These are phyloP conservation scores for Echiichthys vipera DNA, from an alignment of 2,797 vertebrate genomes.

Conservation along the genomic window DNA sequence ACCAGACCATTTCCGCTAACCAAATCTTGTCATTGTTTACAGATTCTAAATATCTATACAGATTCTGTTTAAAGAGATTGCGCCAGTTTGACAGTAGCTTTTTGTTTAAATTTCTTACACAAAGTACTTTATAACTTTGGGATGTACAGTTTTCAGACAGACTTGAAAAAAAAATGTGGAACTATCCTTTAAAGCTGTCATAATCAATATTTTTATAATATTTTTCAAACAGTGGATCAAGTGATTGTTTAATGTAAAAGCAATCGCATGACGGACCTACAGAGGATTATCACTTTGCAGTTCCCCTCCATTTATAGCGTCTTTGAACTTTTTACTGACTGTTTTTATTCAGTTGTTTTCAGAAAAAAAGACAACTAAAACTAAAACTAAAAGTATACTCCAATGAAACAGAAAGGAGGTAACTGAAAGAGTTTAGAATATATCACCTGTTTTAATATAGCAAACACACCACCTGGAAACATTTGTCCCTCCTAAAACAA, in stretches of 20 bases:
- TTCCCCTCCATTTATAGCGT: not conserved
- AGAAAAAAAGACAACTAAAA: too few relatives aligned
- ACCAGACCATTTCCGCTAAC: too few relatives aligned
- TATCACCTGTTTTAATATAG: not conserved
- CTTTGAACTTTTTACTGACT: not conserved
- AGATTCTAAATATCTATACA: too few relatives aligned
- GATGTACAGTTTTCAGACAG: not conserved
- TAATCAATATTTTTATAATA: not conserved
- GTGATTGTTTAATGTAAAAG: not conserved
- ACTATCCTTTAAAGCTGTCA: not conserved
- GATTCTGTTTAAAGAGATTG: too few relatives aligned
- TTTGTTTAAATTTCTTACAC: too few relatives aligned
- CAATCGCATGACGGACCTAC: not conserved
- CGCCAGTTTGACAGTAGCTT: too few relatives aligned
- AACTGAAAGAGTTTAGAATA: not conserved
- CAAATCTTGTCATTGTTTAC: too few relatives aligned
- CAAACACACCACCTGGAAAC: not conserved
- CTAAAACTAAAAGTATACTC: not conserved
- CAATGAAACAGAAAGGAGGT: not conserved
- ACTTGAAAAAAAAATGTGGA: not conserved
- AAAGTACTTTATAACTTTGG: not conserved
- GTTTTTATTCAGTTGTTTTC: not conserved
- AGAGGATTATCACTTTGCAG: not conserved
- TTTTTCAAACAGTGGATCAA: not conserved
- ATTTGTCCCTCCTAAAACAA: slow-evolving; percentile 24